phyloP scores from a whole-genome alignment of 2,797 vertebrate genomes.

The Ataeniobius toweri region DNA sequence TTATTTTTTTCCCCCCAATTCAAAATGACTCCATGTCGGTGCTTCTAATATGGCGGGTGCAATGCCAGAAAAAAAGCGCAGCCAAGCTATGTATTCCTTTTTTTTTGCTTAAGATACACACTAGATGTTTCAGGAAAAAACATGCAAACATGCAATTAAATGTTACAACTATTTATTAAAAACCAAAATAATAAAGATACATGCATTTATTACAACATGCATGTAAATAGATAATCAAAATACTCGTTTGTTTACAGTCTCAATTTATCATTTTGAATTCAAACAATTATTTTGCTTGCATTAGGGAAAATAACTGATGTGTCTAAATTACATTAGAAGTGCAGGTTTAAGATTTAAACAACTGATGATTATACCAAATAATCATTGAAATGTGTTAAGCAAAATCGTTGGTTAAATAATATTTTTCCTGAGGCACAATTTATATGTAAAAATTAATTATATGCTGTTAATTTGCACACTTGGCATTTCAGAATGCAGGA shows the following conservation, averaged over 20 bases:
- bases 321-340: slow-evolving; percentile 18
- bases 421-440: neutral
- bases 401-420: slow-evolving; percentile 13
- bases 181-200: slow-evolving; percentile 3
- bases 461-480: slow-evolving; percentile 12
- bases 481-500: slow-evolving; percentile 33
- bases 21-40: slow-evolving; percentile 80
- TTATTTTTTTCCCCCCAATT: slow-evolving; percentile 64
- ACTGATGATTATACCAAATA: slow-evolving; percentile 28
- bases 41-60: slow-evolving; percentile 84
- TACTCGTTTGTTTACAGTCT: neutral
- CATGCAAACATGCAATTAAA: slow-evolving; percentile 13
- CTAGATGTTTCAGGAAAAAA: slow-evolving; percentile 21
- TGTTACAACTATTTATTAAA: slow-evolving; percentile 11
- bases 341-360: slow-evolving; percentile 37
- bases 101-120: slow-evolving; percentile 37
- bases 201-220: slow-evolving; percentile 1
- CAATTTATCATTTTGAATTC: slow-evolving; percentile 17
- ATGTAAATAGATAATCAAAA: neutral
- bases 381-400: slow-evolving; percentile 22
- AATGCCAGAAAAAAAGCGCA: slow-evolving; percentile 69
- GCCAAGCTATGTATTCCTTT: slow-evolving; percentile 67
- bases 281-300: slow-evolving; percentile 28
- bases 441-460: neutral
- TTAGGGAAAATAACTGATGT: slow-evolving; percentile 14